Percentiles rank a stretch among this genome's conserved stretches.
These are phyloP conservation scores for Microchrysa polita DNA, from an alignment of 2,888 invertebrate species.

Conservation along the genomic window DNA sequence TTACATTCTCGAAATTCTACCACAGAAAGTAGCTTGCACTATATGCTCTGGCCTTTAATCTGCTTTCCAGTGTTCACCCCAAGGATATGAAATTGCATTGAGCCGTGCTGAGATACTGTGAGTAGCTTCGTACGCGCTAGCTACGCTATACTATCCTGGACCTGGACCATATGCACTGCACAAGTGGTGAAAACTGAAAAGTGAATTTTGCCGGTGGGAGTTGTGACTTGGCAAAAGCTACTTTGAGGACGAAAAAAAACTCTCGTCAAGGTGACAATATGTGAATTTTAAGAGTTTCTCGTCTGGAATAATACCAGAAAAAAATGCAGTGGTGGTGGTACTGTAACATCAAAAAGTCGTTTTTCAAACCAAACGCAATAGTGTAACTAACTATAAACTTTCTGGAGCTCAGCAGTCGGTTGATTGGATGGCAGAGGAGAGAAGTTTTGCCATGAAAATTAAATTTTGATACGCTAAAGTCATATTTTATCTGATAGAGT, in stretches of 20 bases:
- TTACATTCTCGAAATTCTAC: constrained; percentile 26
- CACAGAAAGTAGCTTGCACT: constrained; percentile 5
- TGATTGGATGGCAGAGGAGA: neutral
- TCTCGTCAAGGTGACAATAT: constrained; percentile 36
- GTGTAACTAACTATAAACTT: constrained; percentile 1
- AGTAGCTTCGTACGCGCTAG: neutral
- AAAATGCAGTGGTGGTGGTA: neutral
- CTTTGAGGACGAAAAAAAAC: constrained; percentile 12
- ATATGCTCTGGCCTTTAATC: constrained; percentile 11
- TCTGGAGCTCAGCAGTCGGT: neutral
- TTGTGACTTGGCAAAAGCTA: constrained; percentile 11
- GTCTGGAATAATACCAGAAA: constrained; percentile 4
- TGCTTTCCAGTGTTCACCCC: neutral
- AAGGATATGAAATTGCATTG: neutral
- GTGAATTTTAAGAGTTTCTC: constrained; percentile 10
- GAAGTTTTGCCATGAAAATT: neutral
- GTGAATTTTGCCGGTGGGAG: constrained; percentile 12
- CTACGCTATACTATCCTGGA: no score
- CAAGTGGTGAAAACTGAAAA: neutral
- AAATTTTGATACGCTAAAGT: constrained; percentile 10
- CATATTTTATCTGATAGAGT: neutral
- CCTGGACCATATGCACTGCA: neutral
- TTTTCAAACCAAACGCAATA: constrained; percentile 7
- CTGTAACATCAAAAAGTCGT: constrained; percentile 8
- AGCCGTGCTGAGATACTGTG: neutral